A percentile compares a stretch with the other conserved stretches of the same genome.
These are phyloP conservation scores for Halichoerus grypus DNA, from an alignment of 2,113 vertebrate species.

Conservation along the genomic window DNA sequence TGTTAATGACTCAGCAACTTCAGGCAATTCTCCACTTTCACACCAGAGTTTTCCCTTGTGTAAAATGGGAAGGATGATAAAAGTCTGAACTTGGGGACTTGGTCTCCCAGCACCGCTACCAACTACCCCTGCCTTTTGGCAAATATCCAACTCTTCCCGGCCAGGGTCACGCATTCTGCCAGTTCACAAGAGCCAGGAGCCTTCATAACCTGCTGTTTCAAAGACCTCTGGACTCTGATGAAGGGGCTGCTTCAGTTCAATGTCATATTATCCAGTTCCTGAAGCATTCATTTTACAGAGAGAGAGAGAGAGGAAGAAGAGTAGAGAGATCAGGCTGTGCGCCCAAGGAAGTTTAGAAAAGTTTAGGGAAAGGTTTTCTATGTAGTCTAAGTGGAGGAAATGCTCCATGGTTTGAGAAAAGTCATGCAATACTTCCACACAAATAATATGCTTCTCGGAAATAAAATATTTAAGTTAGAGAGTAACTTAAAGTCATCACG, in stretches of 20 bases:
- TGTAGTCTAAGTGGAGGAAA: neutral
- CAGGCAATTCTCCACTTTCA: neutral
- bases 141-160: slow-evolving; percentile 38
- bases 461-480: neutral
- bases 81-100: slow-evolving; percentile 35
- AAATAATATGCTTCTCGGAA: neutral
- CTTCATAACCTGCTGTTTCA: slow-evolving; percentile 60
- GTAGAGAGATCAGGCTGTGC: neutral
- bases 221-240: slow-evolving; percentile 59
- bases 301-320: neutral
- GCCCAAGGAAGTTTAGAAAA: neutral
- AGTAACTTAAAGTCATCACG: neutral
- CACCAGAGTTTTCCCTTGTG: neutral
- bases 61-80: neutral
- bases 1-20: slow-evolving; percentile 59
- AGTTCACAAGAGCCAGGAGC: slow-evolving; percentile 41
- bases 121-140: slow-evolving; percentile 30
- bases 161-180: neutral
- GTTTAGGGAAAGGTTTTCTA: neutral
- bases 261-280: neutral
- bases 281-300: slow-evolving; percentile 3
- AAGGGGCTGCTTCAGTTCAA: neutral
- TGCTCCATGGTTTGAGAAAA: neutral
- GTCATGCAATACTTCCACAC: neutral
- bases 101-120: neutral